These are phyloP conservation scores for Miniopterus natalensis DNA, from an alignment of 2,113 vertebrate genomes.

Conservation along the genomic window DNA sequence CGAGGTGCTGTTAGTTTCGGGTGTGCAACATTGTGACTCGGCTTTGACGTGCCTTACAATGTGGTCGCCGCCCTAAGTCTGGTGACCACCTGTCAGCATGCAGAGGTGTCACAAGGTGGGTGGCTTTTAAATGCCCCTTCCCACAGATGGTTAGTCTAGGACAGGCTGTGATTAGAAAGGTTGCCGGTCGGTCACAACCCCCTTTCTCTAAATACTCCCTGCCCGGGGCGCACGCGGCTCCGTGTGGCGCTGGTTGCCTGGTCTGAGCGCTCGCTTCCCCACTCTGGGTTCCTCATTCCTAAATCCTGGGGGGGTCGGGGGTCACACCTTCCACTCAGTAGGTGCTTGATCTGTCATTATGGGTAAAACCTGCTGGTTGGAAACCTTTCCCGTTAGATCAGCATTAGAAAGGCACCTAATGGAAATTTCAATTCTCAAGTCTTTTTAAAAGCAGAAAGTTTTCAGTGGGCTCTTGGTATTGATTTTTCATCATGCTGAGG, in stretches of 20 bases:
- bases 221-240: rapidly evolving
- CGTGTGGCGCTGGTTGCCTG: rapidly evolving
- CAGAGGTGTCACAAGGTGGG: conserved; percentile 81
- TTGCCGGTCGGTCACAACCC: rapidly evolving
- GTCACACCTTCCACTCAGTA: rapidly evolving
- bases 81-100: background rate
- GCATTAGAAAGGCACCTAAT: background rate
- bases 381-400: rapidly evolving
- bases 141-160: background rate
- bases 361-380: rapidly evolving
- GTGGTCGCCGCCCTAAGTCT: background rate
- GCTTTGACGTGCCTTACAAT: background rate
- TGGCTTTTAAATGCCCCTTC: background rate
- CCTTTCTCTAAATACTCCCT: background rate
- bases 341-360: rapidly evolving
- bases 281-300: background rate
- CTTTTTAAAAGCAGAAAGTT: background rate
- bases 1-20: background rate
- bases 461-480: background rate
- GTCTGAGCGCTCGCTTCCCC: background rate
- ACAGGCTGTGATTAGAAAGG: background rate
- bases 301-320: no score
- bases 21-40: no score
- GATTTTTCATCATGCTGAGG: rapidly evolving
- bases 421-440: background rate